These are phyloP conservation scores for Conomelus anceps DNA, from an alignment of 2,888 invertebrate species.

Conservation along the genomic window DNA sequence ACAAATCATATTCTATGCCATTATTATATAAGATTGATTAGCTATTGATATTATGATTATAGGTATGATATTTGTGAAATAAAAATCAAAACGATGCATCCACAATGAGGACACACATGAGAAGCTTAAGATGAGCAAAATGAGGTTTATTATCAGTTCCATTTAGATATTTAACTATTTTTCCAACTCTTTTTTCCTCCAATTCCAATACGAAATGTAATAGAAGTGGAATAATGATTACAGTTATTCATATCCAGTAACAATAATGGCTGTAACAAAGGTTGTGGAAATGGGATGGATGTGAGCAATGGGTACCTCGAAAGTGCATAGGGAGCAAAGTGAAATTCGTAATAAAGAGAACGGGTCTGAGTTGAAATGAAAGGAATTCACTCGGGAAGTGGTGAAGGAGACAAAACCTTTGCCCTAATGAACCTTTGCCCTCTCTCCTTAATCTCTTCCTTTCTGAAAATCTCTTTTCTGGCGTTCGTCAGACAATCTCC, in stretches of 20 bases:
- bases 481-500: not conserved
- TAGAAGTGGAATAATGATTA: not conserved
- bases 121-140: too few species aligned
- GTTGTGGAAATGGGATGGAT: not conserved
- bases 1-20: too few species aligned
- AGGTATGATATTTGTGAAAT: too few species aligned
- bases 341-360: not conserved
- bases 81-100: too few species aligned
- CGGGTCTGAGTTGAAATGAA: not conserved
- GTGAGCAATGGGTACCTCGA: not conserved
- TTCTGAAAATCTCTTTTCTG: not conserved
- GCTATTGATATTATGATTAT: too few species aligned
- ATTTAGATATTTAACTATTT: too few species aligned
- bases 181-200: too few species aligned
- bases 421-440: not conserved
- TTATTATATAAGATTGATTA: too few species aligned
- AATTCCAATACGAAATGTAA: not conserved
- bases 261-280: not conserved
- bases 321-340: not conserved
- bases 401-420: not conserved
- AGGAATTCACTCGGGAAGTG: not conserved
- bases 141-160: too few species aligned
- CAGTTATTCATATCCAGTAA: not conserved
- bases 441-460: not conserved
- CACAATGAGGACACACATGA: too few species aligned